These are phyloP conservation scores for Spongilla lacustris DNA, from an alignment of 37 sponge, comb jelly and placozoan species.

Conservation along the genomic window DNA sequence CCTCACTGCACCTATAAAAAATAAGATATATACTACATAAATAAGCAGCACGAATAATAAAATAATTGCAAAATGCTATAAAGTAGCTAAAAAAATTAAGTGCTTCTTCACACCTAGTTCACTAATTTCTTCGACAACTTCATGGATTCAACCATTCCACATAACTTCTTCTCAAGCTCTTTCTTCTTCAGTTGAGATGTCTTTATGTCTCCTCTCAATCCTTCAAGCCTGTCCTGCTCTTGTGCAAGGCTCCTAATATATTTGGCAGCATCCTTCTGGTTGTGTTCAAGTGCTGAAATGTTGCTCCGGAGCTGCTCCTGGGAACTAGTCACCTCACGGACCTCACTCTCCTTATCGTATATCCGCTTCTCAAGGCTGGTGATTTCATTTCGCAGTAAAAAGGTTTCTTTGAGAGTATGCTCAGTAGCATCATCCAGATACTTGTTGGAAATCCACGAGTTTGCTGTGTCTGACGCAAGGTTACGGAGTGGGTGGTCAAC, in stretches of 20 bases:
- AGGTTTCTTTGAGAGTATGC: slow-evolving; percentile 23
- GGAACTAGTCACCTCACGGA: slow-evolving; percentile 69
- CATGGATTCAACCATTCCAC: slow-evolving; percentile 12
- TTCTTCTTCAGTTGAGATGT: slow-evolving; percentile 47
- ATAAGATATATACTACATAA: too few species aligned
- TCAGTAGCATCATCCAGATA: slow-evolving; percentile 30
- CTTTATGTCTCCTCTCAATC: slow-evolving; percentile 58
- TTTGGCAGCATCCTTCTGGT: slow-evolving; percentile 77
- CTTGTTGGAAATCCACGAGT: slow-evolving; percentile 20
- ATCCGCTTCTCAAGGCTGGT: slow-evolving; percentile 9
- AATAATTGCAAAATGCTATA: too few species aligned
- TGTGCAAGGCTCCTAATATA: slow-evolving; percentile 74
- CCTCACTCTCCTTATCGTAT: slow-evolving; percentile 77
- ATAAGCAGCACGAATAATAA: too few species aligned
- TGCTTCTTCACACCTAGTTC: too few species aligned
- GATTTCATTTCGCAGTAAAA: slow-evolving; percentile 30
- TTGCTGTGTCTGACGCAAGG: slow-evolving; percentile 29
- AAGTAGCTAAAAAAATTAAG: too few species aligned
- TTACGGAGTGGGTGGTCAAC: slow-evolving; percentile 21
- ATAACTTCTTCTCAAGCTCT: slow-evolving; percentile 26
- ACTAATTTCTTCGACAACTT: slow-evolving; percentile 32
- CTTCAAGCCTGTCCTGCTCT: slow-evolving; percentile 81
- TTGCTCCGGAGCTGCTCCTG: slow-evolving; percentile 73
- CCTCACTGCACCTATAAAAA: too few species aligned
- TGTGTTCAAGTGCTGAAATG: slow-evolving; percentile 67